phyloP scores from a whole-genome alignment of 1,140 invertebrate genomes.

The Pentalonia nigronervosa region DNA sequence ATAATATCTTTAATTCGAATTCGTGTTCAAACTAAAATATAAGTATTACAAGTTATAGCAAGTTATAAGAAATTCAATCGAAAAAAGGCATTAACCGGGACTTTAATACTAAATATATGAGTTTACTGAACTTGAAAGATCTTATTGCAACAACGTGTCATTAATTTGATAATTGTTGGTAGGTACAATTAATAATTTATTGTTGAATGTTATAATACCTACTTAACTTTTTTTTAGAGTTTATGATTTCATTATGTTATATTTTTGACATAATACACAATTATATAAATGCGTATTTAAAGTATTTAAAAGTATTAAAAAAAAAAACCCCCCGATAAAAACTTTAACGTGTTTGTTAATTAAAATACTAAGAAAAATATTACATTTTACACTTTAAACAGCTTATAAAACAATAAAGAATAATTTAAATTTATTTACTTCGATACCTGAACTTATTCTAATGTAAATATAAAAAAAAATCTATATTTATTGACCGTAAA shows the following conservation, averaged over 20 bases:
- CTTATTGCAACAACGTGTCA: neutral
- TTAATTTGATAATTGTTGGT: neutral
- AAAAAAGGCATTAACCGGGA: neutral
- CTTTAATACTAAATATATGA: neutral
- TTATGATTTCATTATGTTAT: neutral
- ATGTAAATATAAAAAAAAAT: neutral
- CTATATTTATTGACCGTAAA: neutral
- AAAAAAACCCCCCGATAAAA: neutral
- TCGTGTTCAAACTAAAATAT: neutral
- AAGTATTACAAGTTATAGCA: neutral
- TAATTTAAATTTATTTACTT: neutral
- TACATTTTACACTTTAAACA: neutral
- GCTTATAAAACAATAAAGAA: neutral
- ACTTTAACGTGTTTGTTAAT: neutral
- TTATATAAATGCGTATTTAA: neutral
- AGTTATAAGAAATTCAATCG: neutral
- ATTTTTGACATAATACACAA: neutral
- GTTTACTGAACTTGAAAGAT: neutral
- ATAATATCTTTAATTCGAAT: neutral
- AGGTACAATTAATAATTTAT: neutral
- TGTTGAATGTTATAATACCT: neutral
- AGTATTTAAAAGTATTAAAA: neutral
- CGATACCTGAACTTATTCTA: neutral
- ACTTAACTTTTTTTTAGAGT: neutral
- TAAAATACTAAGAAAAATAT: neutral